Evolutionary conservation across 1,140 invertebrate species (phyloP), one percentile per base, ranked within the genome.

Genomic region (Phymorhynchus buccinoides): DNA sequence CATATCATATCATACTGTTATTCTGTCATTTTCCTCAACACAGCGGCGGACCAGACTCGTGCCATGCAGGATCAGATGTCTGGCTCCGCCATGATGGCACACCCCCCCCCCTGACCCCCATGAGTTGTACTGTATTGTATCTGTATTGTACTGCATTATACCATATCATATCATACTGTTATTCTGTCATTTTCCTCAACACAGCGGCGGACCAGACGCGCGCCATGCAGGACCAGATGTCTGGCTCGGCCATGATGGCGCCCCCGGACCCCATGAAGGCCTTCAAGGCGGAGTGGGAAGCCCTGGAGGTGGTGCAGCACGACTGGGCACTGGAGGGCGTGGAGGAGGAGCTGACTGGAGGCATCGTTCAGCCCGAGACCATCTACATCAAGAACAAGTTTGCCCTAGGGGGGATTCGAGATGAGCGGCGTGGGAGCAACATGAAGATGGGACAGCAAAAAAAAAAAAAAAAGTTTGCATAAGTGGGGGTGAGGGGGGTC

Each of bases 241-340:
- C 97, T 0, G 98, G 97, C 12, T 97, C 97, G 3, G 98, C 98
- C 0, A 97, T 98, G 96, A 96, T 97, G 1, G 98, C 99, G 96
- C 98, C 98, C 4, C 97, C 96, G 71, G 99, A 99, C 95, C 98
- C 98, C 7, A 99, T 99, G 94, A 97, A 97, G 77, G 98, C 98
- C 1, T 99, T 99, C 92, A 99, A 99, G 94, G 97, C 98, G 0
- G 99, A 99, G 94, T 99, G 98, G 98, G 99, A 99, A 94, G 98
- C 98, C 3, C 94, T 99, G 16, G 98, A 99, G 94, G 98, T 99
- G 77, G 96, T 96, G 39, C 97, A 99, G 81, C 98, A 99, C 93
- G 95, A 96, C 83, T 99, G 97, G 97, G 96, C 96, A 0, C 93
- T 99, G 7, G 95, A 96, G 87, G 96, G 96, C 89, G 95, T 96